Base-by-base conservation (phyloP, 2,113 vertebrate genomes). In the Rhizomys pruinosus region DNA sequence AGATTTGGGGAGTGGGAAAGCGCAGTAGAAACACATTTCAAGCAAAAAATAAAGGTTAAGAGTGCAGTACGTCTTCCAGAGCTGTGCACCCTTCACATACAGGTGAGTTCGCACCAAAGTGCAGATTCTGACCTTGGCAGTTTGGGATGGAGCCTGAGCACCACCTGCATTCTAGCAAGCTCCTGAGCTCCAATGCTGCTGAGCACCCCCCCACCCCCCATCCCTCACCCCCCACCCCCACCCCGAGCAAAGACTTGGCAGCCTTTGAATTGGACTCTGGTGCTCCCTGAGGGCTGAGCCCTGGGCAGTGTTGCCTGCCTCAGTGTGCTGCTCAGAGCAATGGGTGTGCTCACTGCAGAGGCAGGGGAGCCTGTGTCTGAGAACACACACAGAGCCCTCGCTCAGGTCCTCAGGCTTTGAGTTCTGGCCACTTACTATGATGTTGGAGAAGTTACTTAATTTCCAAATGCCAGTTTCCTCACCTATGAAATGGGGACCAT, bases 1-100 rank as follows among this genome's bases (percentile, higher is more conserved):
- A 76, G 44, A 76, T 61, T 19, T 81, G 59, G 42, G 59, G 39
- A 11, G 23, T 15, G 8, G 47, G n/a, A 7, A 15, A 7, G 9
- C 23, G 68, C 8, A 69, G 71, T 76, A 86, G 80, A 61, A 89
- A 76, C 69, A 71, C 73, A 90, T 76, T 32, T 74, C 76, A 94
- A 87, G 34, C 22, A 69, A 89, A 96, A 66, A 84, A 59, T 39
- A 78, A 74, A 88, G 73, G 47, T 52, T 19, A 84, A 87, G 47
- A 37, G 22, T 66, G 11, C 77, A 79, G 42, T n/a, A 47, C 34
- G 6, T 82, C 77, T 86, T 59, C 89, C 72, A 47, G 71, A 39
- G 39, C 64, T 92, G 39, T 47, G 64, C 72, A 78, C 72, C 42
- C 32, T 63, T 22, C 20, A 34, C 4, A 23, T 52, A 59, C n/a